phyloP scores from a whole-genome alignment of 2,113 vertebrate species.

The Columbina picui region DNA sequence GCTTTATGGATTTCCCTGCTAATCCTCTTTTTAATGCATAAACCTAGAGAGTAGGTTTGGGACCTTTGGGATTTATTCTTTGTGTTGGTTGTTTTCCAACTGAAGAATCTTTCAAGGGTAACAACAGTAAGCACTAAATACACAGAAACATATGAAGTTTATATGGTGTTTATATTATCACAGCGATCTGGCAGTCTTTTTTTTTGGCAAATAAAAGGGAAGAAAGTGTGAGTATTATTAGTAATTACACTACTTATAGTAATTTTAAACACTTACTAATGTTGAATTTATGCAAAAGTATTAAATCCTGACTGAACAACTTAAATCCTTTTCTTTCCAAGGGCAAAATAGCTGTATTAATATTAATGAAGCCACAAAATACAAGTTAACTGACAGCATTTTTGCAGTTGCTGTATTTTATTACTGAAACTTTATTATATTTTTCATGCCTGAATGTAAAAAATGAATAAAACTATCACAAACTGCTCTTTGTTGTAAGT shows the following conservation, averaged over 20 bases:
- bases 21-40: constrained; percentile 41
- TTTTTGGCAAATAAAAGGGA: constrained; percentile 18
- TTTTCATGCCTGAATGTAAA: constrained; percentile 23
- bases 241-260: background rate
- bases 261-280: constrained; percentile 22
- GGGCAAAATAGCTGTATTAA: constrained; percentile 32
- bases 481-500: constrained; percentile 48
- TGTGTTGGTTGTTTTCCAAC: constrained; percentile 20
- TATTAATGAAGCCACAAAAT: constrained; percentile 45
- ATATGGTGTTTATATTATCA: background rate
- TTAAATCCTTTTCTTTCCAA: constrained; percentile 40
- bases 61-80: constrained; percentile 39
- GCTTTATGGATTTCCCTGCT: constrained; percentile 30
- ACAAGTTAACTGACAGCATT: constrained; percentile 13
- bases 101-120: constrained; percentile 27
- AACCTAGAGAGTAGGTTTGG: constrained; percentile 12
- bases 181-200: background rate
- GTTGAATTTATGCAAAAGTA: constrained; percentile 22
- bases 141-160: background rate
- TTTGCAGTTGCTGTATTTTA: constrained; percentile 38
- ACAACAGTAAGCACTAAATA: background rate
- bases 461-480: constrained; percentile 21
- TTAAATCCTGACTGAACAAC: constrained; percentile 20
- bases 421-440: background rate
- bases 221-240: constrained; percentile 8